These are phyloP conservation scores for Heliconius hermathena DNA, from an alignment of 1,140 invertebrate genomes.

Conservation along the genomic window DNA sequence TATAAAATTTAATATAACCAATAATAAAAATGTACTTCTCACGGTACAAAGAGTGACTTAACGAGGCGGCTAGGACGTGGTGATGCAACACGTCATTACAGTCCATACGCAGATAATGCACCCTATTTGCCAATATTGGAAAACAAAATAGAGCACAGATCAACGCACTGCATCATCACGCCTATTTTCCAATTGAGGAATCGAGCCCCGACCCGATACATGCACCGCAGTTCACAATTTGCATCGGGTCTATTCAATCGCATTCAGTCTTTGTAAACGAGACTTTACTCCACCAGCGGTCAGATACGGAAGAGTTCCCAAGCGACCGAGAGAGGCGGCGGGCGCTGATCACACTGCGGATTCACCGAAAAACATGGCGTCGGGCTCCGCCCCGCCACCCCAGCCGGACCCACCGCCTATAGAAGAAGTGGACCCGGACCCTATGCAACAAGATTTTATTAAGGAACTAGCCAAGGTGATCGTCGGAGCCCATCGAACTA, in stretches of 20 bases:
- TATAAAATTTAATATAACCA: not conserved
- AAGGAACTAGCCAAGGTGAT: conserved; percentile 94
- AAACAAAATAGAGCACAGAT: conserved; percentile 48
- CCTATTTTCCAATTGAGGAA: conserved; percentile 56
- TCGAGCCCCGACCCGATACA: conserved; percentile 41
- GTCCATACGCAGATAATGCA: not conserved
- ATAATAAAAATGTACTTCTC: not conserved
- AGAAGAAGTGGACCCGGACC: conserved; percentile 69
- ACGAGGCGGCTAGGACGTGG: not conserved
- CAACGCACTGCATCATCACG: conserved; percentile 45
- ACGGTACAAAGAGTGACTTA: not conserved
- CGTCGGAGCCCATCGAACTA: conserved; percentile 93
- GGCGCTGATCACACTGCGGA: conserved; percentile 57
- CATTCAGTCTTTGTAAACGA: conserved; percentile 39
- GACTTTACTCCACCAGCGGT: conserved; percentile 87
- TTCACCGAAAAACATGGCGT: conserved; percentile 44
- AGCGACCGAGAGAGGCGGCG: conserved; percentile 89
- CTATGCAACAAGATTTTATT: conserved; percentile 80
- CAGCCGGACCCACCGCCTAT: conserved; percentile 38
- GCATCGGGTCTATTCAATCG: conserved; percentile 40
- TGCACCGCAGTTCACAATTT: conserved; percentile 46
- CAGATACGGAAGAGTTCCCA: conserved; percentile 96
- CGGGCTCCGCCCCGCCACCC: conserved; percentile 28
- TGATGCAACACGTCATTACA: not conserved
- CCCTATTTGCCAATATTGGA: conserved; percentile 23